Evolutionary conservation across 2,888 invertebrate species (phyloP), one percentile per base, ranked within the genome.

Genomic region (Sphaeridia pumilis): DNA sequence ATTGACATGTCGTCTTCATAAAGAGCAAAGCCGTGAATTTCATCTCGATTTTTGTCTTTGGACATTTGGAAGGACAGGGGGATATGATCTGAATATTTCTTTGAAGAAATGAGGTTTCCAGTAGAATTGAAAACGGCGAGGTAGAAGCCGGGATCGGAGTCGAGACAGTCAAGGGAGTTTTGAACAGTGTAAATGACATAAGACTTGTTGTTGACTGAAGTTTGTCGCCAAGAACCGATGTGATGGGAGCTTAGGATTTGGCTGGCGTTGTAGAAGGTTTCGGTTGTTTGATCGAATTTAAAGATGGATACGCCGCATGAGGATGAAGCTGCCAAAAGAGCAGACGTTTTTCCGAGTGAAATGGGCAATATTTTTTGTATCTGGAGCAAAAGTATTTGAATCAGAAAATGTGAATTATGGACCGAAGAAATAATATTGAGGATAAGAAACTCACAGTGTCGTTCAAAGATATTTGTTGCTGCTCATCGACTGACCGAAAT

Each of bases 401-500:
- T 31, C 14, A n/a, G n/a, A 31, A 31, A 31, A 31, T 31, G 31
- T 31, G 7, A 31, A 31, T 14, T 14, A 10, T 31, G 31, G 7
- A 14, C 7, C 14, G 31, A 31, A 10, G 31, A 10, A 31, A 14
- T 7, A 31, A 10, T 10, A 14, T 31, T 31, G 31, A 14, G 31
- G 7, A 31, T 31, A 10, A 31, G 14, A 4, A 41, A 28, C 51
- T 28, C 51, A 58, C 61, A 47, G 46, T 42, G 20, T 55, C 31
- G 31, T 48, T 31, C 7, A 56, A 20, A 1, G 42, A 14, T 21
- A 61, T 59, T 2, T 50, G 41, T 52, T 63, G 63, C 41, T 59
- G 61, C 14, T 46, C 44, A 44, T 64, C 61, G 54, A 64, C 56
- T 5, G 58, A 57, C 36, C 60, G 57, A 12, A 64, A 49, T 38